A percentile compares a stretch with the other conserved stretches of the same genome.
phyloP scores from a whole-genome alignment of 2,888 invertebrate genomes.

The Rhodophaea formosa region DNA sequence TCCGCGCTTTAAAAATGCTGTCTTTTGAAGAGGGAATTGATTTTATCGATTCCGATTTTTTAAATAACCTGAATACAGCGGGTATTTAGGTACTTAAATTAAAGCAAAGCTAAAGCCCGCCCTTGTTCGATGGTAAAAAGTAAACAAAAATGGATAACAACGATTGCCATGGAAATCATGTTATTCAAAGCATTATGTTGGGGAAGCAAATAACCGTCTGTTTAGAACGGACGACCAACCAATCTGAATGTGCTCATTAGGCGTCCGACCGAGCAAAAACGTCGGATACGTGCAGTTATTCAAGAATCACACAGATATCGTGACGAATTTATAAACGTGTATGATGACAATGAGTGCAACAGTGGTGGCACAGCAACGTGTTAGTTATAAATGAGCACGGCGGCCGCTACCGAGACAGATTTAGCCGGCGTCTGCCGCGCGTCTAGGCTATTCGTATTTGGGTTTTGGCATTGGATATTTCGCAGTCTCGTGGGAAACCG shows the following conservation, averaged over 20 bases:
- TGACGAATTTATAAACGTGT: slow-evolving; percentile 1
- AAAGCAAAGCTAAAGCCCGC: no score
- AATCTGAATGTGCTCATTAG: background rate
- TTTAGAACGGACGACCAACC: background rate
- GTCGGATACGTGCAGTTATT: background rate
- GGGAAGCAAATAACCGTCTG: no score
- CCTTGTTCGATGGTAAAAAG: no score
- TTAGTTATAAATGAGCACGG: slow-evolving; percentile 54
- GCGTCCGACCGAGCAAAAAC: background rate
- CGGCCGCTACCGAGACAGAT: slow-evolving; percentile 68
- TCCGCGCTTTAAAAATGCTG: no score
- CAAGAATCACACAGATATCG: background rate
- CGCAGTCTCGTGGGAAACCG: slow-evolving; percentile 77
- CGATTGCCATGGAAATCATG: no score
- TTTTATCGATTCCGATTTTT: no score
- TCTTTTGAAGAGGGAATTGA: no score
- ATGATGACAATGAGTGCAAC: slow-evolving; percentile 9
- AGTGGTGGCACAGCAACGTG: no score
- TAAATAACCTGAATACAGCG: no score
- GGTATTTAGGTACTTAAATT: no score
- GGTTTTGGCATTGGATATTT: slow-evolving; percentile 76
- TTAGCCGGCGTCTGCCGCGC: slow-evolving; percentile 74
- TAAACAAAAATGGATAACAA: no score
- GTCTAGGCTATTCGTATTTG: slow-evolving; percentile 79
- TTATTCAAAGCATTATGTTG: no score